Conservation (phyloP, 37 sponge, comb jelly and placozoan genomes). For the Beroe forskalii region DNA sequence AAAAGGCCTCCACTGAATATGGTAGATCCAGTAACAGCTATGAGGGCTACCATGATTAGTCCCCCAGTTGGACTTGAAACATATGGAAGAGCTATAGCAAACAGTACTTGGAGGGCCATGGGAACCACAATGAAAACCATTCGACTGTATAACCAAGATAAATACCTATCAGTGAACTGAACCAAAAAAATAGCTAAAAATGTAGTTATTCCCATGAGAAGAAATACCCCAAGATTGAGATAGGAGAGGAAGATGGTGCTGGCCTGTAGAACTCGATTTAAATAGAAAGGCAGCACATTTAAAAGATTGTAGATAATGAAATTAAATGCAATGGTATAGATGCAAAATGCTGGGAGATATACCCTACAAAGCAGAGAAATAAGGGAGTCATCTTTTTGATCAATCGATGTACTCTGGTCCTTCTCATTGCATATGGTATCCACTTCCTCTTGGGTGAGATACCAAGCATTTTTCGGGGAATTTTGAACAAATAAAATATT, state of each 20-base stretch:
- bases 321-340: neutral
- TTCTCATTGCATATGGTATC: neutral
- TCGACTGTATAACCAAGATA: neutral
- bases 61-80: neutral
- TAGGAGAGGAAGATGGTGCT: neutral
- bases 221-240: neutral
- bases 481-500: neutral
- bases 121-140: neutral
- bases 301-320: neutral
- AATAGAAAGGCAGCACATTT: neutral
- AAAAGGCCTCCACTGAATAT: constrained; percentile 5
- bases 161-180: neutral
- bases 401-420: neutral
- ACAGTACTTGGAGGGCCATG: neutral
- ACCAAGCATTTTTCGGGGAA: neutral
- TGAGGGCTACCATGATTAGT: neutral
- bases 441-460: neutral
- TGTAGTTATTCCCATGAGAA: neutral
- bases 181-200: neutral
- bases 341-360: constrained; percentile 12
- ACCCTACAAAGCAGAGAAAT: neutral
- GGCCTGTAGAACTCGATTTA: neutral
- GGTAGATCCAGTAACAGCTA: neutral
- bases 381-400: neutral
- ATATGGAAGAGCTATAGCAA: neutral